Evolutionary conservation across 2,888 invertebrate species (phyloP).

Genomic region (Atethmia centrago): DNA sequence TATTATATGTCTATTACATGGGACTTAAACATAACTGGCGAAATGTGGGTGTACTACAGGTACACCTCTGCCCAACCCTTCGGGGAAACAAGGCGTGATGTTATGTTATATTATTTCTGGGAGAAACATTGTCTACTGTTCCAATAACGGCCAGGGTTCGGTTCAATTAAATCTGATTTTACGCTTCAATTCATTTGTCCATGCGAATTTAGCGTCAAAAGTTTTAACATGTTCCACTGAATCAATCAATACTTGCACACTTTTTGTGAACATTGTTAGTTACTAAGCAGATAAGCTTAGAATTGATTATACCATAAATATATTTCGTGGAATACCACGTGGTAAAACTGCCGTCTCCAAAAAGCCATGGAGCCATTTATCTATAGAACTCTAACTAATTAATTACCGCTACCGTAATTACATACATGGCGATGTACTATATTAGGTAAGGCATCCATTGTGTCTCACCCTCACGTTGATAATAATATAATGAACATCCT

Average conservation of each 20-base stretch:
- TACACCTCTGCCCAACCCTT: too few species aligned
- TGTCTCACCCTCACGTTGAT: conserved; percentile 47
- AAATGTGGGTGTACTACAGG: too few species aligned
- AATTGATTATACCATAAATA: background rate
- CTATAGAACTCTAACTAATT: background rate
- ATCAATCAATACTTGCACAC: too few species aligned
- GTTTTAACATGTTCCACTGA: background rate
- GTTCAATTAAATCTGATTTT: background rate
- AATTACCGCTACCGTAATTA: background rate
- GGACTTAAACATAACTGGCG: too few species aligned
- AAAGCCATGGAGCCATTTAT: background rate
- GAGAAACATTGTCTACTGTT: background rate
- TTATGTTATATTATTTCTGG: too few species aligned
- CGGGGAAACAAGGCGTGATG: too few species aligned
- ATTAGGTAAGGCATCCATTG: conserved; percentile 54
- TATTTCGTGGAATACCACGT: background rate
- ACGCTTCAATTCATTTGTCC: background rate
- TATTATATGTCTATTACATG: too few species aligned
- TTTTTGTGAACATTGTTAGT: background rate
- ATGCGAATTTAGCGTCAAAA: background rate
- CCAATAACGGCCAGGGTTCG: background rate
- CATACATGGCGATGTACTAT: background rate
- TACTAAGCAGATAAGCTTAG: background rate
- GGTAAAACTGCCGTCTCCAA: background rate
- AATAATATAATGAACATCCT: conserved; percentile 57